These are phyloP conservation scores for Drosophila ustulata DNA, from an alignment of 2,888 invertebrate genomes.

Conservation along the genomic window DNA sequence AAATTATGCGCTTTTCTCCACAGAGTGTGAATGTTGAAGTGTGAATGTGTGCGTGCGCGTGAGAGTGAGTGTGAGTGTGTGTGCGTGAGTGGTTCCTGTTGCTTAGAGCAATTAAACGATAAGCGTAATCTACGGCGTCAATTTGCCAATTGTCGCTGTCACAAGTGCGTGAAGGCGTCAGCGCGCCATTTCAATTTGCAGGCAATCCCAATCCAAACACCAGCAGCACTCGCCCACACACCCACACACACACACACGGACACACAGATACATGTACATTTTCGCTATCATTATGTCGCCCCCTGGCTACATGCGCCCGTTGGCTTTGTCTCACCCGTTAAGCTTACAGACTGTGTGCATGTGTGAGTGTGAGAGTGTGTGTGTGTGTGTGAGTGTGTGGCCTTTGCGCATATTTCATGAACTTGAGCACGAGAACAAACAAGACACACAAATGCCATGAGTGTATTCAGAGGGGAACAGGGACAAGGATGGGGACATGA, in stretches of 20 bases:
- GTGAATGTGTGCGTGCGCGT: slow-evolving; percentile 17
- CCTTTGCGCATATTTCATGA: slow-evolving; percentile 77
- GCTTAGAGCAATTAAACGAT: slow-evolving; percentile 76
- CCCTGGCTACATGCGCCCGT: not conserved
- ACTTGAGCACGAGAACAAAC: slow-evolving; percentile 58
- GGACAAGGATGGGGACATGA: slow-evolving; percentile 33
- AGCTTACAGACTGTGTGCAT: slow-evolving; percentile 3
- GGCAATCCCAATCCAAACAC: slow-evolving; percentile 25
- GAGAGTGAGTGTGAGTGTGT: slow-evolving; percentile 10
- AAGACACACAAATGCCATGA: slow-evolving; percentile 39
- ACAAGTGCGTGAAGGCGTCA: slow-evolving; percentile 75
- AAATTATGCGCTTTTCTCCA: slow-evolving; percentile 68
- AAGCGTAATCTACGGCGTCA: slow-evolving; percentile 74
- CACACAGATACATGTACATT: slow-evolving; percentile 3
- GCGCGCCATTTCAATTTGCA: slow-evolving; percentile 75
- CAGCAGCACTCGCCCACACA: slow-evolving; percentile 1
- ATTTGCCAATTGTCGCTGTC: slow-evolving; percentile 72
- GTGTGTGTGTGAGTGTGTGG: slow-evolving; percentile 46
- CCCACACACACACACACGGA: not conserved
- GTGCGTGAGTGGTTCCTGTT: slow-evolving; percentile 64
- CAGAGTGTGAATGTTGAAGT: slow-evolving; percentile 11
- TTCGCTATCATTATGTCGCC: slow-evolving; percentile 5
- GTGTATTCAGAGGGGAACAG: slow-evolving; percentile 27
- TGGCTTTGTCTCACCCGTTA: slow-evolving; percentile 5
- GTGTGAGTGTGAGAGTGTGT: not conserved